Percentiles rank a stretch among this genome's conserved stretches.
Conservation (phyloP, 2,113 vertebrate species). For the Salvator merianae region DNA sequence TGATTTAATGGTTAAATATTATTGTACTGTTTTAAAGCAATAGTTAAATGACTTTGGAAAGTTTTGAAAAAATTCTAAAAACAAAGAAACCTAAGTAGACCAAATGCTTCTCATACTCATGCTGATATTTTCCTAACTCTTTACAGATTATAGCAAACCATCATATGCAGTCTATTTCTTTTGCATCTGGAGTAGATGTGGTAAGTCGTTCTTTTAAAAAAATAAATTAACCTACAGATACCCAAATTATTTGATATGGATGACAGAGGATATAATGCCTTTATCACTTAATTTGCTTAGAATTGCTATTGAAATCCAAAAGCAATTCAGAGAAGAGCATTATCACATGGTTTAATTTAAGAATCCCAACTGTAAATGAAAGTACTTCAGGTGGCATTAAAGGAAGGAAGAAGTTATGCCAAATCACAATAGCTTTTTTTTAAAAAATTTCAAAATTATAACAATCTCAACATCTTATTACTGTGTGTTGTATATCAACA, state of each 20-base stretch:
- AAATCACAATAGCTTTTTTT: neutral
- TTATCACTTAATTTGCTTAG: neutral
- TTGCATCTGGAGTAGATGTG: conserved; percentile 95
- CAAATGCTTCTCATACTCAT: neutral
- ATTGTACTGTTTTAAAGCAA: too few species aligned
- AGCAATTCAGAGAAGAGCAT: neutral
- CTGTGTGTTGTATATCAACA: conserved; percentile 61
- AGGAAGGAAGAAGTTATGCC: conserved; percentile 10
- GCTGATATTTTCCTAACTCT: neutral
- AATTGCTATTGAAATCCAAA: conserved; percentile 18
- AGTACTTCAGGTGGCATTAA: conserved; percentile 9
- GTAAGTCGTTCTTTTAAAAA: conserved; percentile 75
- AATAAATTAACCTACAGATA: too few species aligned
- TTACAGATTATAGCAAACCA: conserved; percentile 97
- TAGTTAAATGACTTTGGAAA: too few species aligned
- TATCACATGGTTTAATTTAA: neutral
- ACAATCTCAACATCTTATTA: conserved; percentile 48
- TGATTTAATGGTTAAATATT: too few species aligned
- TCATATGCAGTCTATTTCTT: conserved; percentile 99
- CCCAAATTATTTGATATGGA: neutral
- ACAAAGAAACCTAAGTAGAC: neutral
- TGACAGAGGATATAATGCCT: conserved; percentile 5
- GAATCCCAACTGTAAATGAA: neutral
- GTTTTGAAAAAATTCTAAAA: neutral
- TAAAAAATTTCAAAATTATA: conserved; percentile 14